Percentiles rank a stretch among this genome's conserved stretches.
phyloP scores from a whole-genome alignment of 1,140 invertebrate genomes.

The Matsumurasca onukii region DNA sequence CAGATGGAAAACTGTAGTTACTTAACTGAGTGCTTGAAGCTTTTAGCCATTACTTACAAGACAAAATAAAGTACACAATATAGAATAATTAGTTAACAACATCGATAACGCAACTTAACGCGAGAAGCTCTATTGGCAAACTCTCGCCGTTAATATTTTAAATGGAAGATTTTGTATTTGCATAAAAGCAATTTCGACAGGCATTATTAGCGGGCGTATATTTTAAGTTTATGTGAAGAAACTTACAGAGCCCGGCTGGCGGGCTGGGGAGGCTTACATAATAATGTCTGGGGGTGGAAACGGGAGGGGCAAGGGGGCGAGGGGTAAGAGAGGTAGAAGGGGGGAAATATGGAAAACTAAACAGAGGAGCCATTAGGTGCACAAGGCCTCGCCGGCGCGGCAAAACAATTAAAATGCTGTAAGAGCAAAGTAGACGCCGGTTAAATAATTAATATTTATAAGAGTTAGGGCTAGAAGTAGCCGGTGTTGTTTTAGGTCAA shows the following conservation, averaged over 20 bases:
- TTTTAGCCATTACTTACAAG: no score
- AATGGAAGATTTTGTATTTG: conserved; percentile 12
- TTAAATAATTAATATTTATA: conserved; percentile 31
- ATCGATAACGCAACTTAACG: no score
- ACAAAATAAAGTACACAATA: no score
- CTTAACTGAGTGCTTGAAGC: no score
- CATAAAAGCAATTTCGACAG: conserved; percentile 23
- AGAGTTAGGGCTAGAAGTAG: background rate
- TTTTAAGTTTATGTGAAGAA: conserved; percentile 22
- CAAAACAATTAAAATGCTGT: conserved; percentile 25
- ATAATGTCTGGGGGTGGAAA: conserved; percentile 15
- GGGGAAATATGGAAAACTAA: background rate
- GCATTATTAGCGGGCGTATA: conserved; percentile 17
- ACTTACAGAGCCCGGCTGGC: conserved; percentile 17
- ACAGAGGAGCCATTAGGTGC: conserved; percentile 16
- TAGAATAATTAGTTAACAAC: no score
- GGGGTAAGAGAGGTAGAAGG: background rate
- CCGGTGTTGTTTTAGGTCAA: conserved; percentile 28
- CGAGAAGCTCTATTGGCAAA: no score
- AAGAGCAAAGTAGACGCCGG: conserved; percentile 14
- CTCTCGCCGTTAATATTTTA: no score
- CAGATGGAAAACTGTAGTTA: no score
- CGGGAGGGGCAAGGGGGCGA: background rate
- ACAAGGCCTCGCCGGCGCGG: conserved; percentile 1
- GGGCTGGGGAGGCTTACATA: conserved; percentile 15